Base-by-base conservation (phyloP, 2,888 invertebrate genomes). In the Myopa testacea region DNA sequence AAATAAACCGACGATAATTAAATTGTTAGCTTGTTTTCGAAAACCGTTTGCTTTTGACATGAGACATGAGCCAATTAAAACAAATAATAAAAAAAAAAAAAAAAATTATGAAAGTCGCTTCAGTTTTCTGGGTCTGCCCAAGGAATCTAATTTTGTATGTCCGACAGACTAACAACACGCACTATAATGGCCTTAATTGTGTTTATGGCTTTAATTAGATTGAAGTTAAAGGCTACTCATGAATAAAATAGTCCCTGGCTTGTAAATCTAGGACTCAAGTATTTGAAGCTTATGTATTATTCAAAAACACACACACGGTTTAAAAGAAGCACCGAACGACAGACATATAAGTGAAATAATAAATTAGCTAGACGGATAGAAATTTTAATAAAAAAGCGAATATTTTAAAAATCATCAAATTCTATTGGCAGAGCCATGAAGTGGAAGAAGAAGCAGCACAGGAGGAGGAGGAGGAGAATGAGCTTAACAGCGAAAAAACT, bases 1-100 rank as follows among this genome's bases (percentile, higher is more conserved):
- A 65, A 65, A 65, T 65, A 65, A 67, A 10, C 37, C 67, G 4
- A 69, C 12, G 69, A 50, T 69, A 69, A 69, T 69, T 45, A 50
- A 69, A 69, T 52, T 69, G 16, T 8, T 50, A 4, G 50, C 26
- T 26, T 50, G 65, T 12, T 68, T 68, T 45, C 40, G 45, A 26
- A 26, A 37, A n/a, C 34, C 34, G 37, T 4, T 16, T 37, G 16
- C 26, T 65, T 65, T 65, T 26, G 14, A 65, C 37, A 65, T 37
- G 16, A 65, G 34, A 65, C 26, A 37, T 16, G 37, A 4, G 63
- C 37, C 37, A 14, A 37, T 34, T 26, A 19, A 62, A 4, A 1
- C 12, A 69, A 52, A 50, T 16, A 50, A 26, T 45, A 69, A 19
- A n/a, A n/a, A n/a, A 67, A 67, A 38, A 38, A n/a, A 67, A 40